phyloP scores from a whole-genome alignment of 2,797 vertebrate genomes.

The Sebastes nivosus region DNA sequence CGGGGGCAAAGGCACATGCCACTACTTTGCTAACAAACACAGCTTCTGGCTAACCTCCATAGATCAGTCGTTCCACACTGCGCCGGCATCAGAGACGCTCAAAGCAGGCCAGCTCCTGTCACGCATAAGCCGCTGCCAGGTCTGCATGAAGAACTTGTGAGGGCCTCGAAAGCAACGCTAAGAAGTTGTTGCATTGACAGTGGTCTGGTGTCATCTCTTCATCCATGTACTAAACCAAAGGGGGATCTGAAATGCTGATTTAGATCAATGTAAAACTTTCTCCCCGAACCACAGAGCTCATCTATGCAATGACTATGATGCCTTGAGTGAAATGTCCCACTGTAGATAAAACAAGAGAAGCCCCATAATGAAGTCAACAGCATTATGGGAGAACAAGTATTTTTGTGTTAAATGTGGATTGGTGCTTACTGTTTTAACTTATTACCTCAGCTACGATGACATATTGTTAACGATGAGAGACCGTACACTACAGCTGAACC shows the following conservation, averaged over 20 bases:
- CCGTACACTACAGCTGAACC: conserved; percentile 81
- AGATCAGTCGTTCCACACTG: conserved; percentile 87
- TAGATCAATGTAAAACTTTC: conserved; percentile 9
- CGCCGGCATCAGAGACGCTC: conserved; percentile 88
- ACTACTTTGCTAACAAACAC: conserved; percentile 97
- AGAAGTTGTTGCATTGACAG: conserved; percentile 10
- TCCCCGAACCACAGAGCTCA: conserved; percentile 32
- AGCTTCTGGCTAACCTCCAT: conserved; percentile 97
- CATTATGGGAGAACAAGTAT: conserved; percentile 35
- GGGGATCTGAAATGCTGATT: conserved; percentile 9
- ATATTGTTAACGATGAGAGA: conserved; percentile 56
- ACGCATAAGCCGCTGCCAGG: conserved; percentile 97
- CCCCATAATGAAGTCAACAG: conserved; percentile 40
- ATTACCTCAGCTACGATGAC: conserved; percentile 90
- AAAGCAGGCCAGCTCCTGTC: conserved; percentile 95
- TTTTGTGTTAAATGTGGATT: conserved; percentile 76
- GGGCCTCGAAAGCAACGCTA: background rate
- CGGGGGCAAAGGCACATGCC: conserved; percentile 93
- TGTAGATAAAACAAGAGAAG: conserved; percentile 49
- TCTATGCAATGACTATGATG: conserved; percentile 39
- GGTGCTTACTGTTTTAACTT: conserved; percentile 93
- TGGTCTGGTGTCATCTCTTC: conserved; percentile 1
- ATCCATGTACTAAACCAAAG: conserved; percentile 1
- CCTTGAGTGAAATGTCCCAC: conserved; percentile 34
- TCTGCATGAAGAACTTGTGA: conserved; percentile 99